These are phyloP conservation scores for Ostrea denselamellosa DNA, from an alignment of 1,140 invertebrate species.

Conservation along the genomic window DNA sequence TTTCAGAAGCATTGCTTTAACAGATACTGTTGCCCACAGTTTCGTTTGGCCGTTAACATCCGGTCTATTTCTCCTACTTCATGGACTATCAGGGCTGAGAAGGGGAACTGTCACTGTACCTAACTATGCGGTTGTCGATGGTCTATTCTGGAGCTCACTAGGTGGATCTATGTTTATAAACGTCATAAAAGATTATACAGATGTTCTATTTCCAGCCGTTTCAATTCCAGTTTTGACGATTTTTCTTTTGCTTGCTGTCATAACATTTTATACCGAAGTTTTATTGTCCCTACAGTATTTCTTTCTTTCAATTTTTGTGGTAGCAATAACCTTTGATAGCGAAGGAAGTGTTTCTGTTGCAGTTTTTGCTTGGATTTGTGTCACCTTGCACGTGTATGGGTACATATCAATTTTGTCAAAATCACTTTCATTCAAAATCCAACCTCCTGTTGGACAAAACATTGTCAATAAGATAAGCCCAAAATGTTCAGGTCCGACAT, in stretches of 20 bases:
- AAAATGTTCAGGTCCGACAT: not conserved
- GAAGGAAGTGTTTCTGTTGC: conserved; percentile 58
- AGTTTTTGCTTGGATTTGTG: conserved; percentile 64
- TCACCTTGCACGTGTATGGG: conserved; percentile 66
- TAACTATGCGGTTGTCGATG: conserved; percentile 59
- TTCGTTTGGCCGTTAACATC: conserved; percentile 65
- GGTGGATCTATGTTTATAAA: conserved; percentile 58
- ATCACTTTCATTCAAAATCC: conserved; percentile 50
- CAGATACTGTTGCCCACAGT: conserved; percentile 20
- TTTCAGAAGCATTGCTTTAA: conserved; percentile 60
- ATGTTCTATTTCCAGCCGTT: conserved; percentile 35
- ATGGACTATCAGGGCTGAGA: conserved; percentile 60
- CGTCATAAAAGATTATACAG: conserved; percentile 40
- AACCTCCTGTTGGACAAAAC: conserved; percentile 61
- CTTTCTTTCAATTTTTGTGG: conserved; percentile 58
- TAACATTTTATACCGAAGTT: conserved; percentile 61
- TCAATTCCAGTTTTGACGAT: conserved; percentile 60
- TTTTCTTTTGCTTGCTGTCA: conserved; percentile 57
- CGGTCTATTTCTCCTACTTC: conserved; percentile 62
- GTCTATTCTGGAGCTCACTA: conserved; percentile 64
- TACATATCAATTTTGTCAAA: conserved; percentile 59
- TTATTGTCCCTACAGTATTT: conserved; percentile 61
- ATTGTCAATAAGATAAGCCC: conserved; percentile 46
- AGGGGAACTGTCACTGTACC: conserved; percentile 55
- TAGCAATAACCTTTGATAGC: conserved; percentile 61